Evolutionary conservation across 1,140 invertebrate species (phyloP), one percentile per base, ranked within the genome.

Genomic region (Papilio dardanus): DNA sequence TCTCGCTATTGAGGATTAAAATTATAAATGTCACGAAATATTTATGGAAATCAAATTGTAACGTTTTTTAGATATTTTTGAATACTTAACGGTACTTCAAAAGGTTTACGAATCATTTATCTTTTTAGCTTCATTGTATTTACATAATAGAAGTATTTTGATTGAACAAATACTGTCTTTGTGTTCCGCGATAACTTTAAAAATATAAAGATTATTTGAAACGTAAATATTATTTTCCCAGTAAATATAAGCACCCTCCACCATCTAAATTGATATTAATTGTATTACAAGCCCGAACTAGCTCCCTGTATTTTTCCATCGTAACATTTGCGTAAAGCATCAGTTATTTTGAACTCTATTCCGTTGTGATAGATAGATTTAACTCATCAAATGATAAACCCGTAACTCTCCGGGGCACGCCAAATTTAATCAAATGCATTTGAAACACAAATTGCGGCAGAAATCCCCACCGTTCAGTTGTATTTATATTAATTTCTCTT

Each of bases 251-350:
- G 74, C 74, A 84, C 88, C 88, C 83, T 87, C 76, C 80, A 81
- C 78, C 54, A 76, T 77, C 74, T 85, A 90, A 93, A 93, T 92
- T 92, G 89, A 92, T 93, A 93, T 92, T 92, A 93, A 93, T 93
- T 93, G 88, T 86, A 83, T 93, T 92, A 92, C 83, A 85, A 86
- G 80, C 90, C 85, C 85, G 81, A 77, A 85, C 81, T 75, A 80
- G 75, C 76, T 79, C 82, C 89, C 91, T 86, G 88, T 92, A 87
- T 92, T 89, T 93, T 92, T 92, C 71, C 46, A 12, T 90, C 88
- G 90, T 89, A 83, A 87, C 86, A 87, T 75, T 86, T 84, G 78
- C 71, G 75, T 71, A 85, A 84, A 77, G 28, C 40, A 3, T 31
- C 30, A 8, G 10, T 21, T 50, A 73, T 73, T 73, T 50, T 73